A percentile compares a stretch with the other conserved stretches of the same genome.
These are phyloP conservation scores for Cerastoderma edule DNA, from an alignment of 2,888 invertebrate species.

Conservation along the genomic window DNA sequence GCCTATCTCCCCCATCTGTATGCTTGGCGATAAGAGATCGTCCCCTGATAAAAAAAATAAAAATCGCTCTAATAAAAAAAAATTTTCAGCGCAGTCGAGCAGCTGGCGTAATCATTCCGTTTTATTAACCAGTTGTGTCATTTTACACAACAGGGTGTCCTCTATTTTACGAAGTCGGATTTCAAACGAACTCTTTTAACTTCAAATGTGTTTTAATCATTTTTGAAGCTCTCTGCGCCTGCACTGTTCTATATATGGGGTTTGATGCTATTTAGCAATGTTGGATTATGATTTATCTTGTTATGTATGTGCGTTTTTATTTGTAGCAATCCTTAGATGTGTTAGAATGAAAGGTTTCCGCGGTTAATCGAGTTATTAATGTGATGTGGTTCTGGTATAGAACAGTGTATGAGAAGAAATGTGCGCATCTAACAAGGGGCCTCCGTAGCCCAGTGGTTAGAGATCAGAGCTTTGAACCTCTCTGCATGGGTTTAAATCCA, in stretches of 20 bases:
- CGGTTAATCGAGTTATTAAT: too few species aligned
- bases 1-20: conserved; percentile 44
- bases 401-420: too few species aligned
- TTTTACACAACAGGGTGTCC: conserved; percentile 51
- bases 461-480: too few species aligned
- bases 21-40: conserved; percentile 44
- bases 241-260: too few species aligned
- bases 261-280: conserved; percentile 7
- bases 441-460: too few species aligned
- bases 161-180: conserved; percentile 52
- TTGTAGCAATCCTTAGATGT: too few species aligned
- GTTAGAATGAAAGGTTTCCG: too few species aligned
- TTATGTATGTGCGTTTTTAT: not conserved
- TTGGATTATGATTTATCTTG: not conserved
- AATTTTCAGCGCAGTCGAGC: conserved; percentile 31
- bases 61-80: conserved; percentile 52
- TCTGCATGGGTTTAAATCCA: too few species aligned
- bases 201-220: conserved; percentile 37
- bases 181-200: conserved; percentile 60
- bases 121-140: conserved; percentile 62
- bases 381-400: too few species aligned
- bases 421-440: too few species aligned
- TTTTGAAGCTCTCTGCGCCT: too few species aligned
- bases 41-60: conserved; percentile 48
- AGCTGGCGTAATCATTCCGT: conserved; percentile 58